A percentile compares a stretch with the other conserved stretches of the same genome.
Conservation (phyloP, 1,140 invertebrate genomes). For the Drosophila melanogaster region DNA sequence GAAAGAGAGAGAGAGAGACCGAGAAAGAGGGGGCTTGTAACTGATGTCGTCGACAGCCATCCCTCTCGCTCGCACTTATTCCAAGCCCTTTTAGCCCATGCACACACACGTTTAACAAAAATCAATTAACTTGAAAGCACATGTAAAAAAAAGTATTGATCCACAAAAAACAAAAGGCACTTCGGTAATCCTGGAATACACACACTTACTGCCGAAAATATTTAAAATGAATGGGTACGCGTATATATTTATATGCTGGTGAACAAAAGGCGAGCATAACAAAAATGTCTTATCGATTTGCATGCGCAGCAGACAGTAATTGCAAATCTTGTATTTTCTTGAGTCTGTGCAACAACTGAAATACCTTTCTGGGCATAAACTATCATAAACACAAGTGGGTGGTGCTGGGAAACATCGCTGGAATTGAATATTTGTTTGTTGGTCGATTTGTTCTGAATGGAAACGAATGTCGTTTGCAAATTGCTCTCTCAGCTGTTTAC, state of each 20-base stretch:
- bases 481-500: conserved; percentile 69
- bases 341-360: conserved; percentile 22
- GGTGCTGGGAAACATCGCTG: conserved; percentile 16
- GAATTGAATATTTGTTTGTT: conserved; percentile 45
- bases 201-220: conserved; percentile 18
- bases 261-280: conserved; percentile 16
- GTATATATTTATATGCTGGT: not conserved
- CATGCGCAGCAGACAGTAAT: conserved; percentile 31
- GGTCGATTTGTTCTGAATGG: conserved; percentile 40
- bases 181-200: conserved; percentile 15
- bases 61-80: conserved; percentile 23
- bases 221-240: conserved; percentile 3
- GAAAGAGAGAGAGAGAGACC: conserved; percentile 4
- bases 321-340: conserved; percentile 29
- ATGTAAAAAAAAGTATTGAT: conserved; percentile 48
- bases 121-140: conserved; percentile 71
- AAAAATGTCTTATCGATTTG: conserved; percentile 31
- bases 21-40: conserved; percentile 15
- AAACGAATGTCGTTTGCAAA: conserved; percentile 44
- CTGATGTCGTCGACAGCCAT: conserved; percentile 34
- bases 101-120: conserved; percentile 59
- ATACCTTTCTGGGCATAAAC: conserved; percentile 3
- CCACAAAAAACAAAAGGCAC: conserved; percentile 11
- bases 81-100: conserved; percentile 6
- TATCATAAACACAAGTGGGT: conserved; percentile 7